phyloP scores from a whole-genome alignment of 2,113 vertebrate genomes.

The Chaetodon trifascialis region DNA sequence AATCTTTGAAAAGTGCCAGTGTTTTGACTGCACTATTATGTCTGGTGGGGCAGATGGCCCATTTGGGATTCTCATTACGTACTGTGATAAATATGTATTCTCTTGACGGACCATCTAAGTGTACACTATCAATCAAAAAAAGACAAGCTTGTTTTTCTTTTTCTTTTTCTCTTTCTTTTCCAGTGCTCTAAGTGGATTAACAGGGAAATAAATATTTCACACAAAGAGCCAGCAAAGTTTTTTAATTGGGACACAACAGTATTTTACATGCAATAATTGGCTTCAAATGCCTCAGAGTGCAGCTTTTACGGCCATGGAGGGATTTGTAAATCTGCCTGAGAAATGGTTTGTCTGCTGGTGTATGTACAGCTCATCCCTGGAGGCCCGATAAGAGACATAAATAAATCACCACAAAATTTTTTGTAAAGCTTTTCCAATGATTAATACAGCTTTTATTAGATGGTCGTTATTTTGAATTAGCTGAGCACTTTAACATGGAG shows the following conservation, averaged over 20 bases:
- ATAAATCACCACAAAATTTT: conserved; percentile 49
- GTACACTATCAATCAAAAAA: not conserved
- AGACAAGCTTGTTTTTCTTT: not conserved
- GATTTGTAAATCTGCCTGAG: conserved; percentile 3
- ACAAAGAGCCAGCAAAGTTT: conserved; percentile 49
- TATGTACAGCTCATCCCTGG: conserved; percentile 38
- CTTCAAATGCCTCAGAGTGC: conserved; percentile 64
- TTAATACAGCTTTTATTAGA: conserved; percentile 16
- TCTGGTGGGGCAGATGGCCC: not conserved
- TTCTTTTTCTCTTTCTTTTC: not conserved
- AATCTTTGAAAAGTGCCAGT: not conserved
- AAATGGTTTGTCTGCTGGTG: conserved; percentile 45
- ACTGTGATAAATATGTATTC: conserved; percentile 2
- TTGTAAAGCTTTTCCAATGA: not conserved
- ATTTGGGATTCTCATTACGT: not conserved
- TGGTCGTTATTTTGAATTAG: not conserved
- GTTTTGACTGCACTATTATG: not conserved
- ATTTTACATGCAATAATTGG: conserved; percentile 63
- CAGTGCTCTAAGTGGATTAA: conserved; percentile 7
- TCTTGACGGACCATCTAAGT: not conserved
- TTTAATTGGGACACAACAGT: conserved; percentile 66
- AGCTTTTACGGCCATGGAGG: conserved; percentile 57
- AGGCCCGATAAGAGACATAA: conserved; percentile 32
- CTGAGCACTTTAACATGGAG: not conserved
- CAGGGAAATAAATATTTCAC: conserved; percentile 45